Percentiles rank a stretch among this genome's conserved stretches.
These are phyloP conservation scores for Moxostoma hubbsi DNA, from an alignment of 2,797 vertebrate genomes.

Conservation along the genomic window DNA sequence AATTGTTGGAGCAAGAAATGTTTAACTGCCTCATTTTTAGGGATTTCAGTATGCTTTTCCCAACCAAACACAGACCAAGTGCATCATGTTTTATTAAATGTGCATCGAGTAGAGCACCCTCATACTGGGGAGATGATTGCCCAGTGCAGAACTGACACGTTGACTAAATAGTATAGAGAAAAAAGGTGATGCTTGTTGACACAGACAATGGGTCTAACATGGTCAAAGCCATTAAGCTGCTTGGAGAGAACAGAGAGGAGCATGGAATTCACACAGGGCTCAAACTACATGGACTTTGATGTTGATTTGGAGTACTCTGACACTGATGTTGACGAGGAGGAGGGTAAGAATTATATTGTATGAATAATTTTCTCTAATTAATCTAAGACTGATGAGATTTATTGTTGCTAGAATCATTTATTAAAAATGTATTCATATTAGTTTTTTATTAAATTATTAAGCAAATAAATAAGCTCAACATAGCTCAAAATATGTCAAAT, in stretches of 20 bases:
- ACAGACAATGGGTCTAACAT: slow-evolving; percentile 47
- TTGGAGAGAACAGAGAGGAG: slow-evolving; percentile 38
- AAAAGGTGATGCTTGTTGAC: slow-evolving; percentile 47
- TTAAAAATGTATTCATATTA: too few species aligned
- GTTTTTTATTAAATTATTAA: too few species aligned
- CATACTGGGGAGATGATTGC: slow-evolving; percentile 51
- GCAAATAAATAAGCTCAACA: too few species aligned
- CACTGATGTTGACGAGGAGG: too few species aligned
- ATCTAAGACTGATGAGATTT: too few species aligned
- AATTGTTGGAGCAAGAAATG: slow-evolving; percentile 51
- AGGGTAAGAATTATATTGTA: too few species aligned
- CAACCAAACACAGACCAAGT: slow-evolving; percentile 35
- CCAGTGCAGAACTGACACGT: slow-evolving; percentile 46
- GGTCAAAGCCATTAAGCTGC: slow-evolving; percentile 41
- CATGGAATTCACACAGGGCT: background rate
- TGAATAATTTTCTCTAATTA: too few species aligned
- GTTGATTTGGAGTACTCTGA: too few species aligned
- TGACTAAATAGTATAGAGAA: slow-evolving; percentile 37
- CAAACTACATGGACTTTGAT: too few species aligned
- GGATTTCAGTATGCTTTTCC: slow-evolving; percentile 53
- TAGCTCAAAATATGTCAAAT: too few species aligned
- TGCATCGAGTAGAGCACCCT: slow-evolving; percentile 39
- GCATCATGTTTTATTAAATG: slow-evolving; percentile 49
- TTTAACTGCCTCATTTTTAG: slow-evolving; percentile 47
- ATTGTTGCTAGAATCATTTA: too few species aligned